A percentile compares a stretch with the other conserved stretches of the same genome.
Conservation (phyloP, 2,888 invertebrate species). For the Rhaphigaster nebulosa region DNA sequence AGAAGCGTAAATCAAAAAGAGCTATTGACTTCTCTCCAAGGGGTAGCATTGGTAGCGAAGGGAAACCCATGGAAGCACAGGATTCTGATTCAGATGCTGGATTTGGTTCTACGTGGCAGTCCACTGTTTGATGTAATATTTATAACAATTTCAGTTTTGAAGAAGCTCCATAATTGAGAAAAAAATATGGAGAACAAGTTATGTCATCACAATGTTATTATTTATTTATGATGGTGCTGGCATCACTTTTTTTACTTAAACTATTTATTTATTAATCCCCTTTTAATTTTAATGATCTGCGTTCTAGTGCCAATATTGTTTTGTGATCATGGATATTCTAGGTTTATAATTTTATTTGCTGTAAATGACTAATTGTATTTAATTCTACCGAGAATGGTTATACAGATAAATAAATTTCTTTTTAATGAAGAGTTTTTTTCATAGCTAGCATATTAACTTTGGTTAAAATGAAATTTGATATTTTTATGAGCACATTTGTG, state of each 20-base stretch:
- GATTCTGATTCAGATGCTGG: conserved; percentile 92
- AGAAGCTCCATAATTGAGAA: not conserved
- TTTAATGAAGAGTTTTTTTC: not conserved
- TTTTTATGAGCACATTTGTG: not conserved
- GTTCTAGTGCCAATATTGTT: not conserved
- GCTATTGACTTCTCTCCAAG: conserved; percentile 68
- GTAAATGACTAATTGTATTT: not conserved
- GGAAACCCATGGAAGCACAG: conserved; percentile 73
- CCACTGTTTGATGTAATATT: conserved; percentile 62
- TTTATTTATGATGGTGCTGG: not conserved
- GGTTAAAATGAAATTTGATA: not conserved
- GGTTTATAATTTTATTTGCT: not conserved
- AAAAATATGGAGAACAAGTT: conserved; percentile 8
- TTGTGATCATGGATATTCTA: not conserved
- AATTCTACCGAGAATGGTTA: not conserved
- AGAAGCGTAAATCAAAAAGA: conserved; percentile 78
- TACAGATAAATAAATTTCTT: not conserved
- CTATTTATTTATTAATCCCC: not conserved
- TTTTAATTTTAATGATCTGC: not conserved
- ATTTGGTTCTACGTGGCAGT: conserved; percentile 82
- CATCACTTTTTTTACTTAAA: not conserved
- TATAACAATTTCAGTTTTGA: not conserved
- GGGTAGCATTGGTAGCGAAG: conserved; percentile 60
- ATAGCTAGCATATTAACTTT: no score
- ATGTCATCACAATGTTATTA: not conserved